Conservation (phyloP, 1,140 invertebrate species). For the Macrotrachela quadricornifera region DNA sequence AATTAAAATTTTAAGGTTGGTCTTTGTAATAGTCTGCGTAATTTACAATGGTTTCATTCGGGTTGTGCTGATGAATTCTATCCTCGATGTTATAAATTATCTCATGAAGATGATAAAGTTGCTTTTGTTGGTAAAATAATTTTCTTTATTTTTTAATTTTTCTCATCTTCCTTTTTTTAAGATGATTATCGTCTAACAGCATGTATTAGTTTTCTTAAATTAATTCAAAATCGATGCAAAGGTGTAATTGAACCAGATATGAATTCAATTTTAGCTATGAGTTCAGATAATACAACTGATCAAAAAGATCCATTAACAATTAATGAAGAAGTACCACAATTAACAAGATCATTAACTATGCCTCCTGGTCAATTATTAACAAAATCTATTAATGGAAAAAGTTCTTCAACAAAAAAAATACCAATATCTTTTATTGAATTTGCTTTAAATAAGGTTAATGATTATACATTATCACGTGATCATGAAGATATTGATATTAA, state of each 20-base stretch:
- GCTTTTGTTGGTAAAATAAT: slow-evolving; percentile 45
- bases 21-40: slow-evolving; percentile 52
- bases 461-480: slow-evolving; percentile 47
- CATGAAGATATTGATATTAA: slow-evolving; percentile 58
- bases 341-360: background rate
- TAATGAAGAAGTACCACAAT: too few species aligned
- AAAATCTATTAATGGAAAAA: too few species aligned
- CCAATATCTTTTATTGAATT: slow-evolving; percentile 52
- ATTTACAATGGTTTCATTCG: slow-evolving; percentile 69
- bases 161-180: slow-evolving; percentile 9
- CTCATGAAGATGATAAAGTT: slow-evolving; percentile 55
- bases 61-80: slow-evolving; percentile 55
- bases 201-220: slow-evolving; percentile 57
- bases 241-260: background rate
- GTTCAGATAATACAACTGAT: background rate
- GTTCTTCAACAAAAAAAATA: slow-evolving; percentile 32
- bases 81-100: slow-evolving; percentile 50
- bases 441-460: slow-evolving; percentile 49
- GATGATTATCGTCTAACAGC: slow-evolving; percentile 70
- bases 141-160: background rate
- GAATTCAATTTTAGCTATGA: background rate
- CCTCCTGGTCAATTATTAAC: background rate
- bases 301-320: too few species aligned
- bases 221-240: slow-evolving; percentile 39
- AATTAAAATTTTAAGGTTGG: slow-evolving; percentile 26